phyloP scores from a whole-genome alignment of 2,113 vertebrate species.

The Chunga burmeisteri region DNA sequence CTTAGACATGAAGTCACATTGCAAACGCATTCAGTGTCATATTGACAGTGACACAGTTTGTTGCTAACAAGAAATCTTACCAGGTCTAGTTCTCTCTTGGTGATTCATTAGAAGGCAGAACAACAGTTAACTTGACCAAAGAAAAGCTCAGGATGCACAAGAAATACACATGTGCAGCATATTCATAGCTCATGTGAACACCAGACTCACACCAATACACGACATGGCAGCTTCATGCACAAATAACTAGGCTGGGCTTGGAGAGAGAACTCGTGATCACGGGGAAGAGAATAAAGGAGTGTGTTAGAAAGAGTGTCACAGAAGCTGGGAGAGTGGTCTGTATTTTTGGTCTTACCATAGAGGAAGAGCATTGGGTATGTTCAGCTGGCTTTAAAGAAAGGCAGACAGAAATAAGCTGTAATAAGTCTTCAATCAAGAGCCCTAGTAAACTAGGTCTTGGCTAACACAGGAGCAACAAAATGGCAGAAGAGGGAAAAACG shows the following conservation, averaged over 20 bases:
- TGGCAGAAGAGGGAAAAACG: conserved; percentile 67
- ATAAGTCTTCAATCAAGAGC: conserved; percentile 76
- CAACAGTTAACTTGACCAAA: conserved; percentile 61
- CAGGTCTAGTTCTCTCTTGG: conserved; percentile 76
- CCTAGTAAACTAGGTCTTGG: conserved; percentile 67
- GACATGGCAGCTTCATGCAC: conserved; percentile 77
- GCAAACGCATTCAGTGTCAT: background rate
- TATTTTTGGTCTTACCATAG: conserved; percentile 97
- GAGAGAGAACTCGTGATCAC: conserved; percentile 57
- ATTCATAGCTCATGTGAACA: conserved; percentile 71
- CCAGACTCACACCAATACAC: conserved; percentile 72
- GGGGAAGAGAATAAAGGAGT: conserved; percentile 66
- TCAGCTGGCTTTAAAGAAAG: conserved; percentile 99
- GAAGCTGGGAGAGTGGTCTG: conserved; percentile 76
- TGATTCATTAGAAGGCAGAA: conserved; percentile 66
- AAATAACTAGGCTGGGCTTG: conserved; percentile 70
- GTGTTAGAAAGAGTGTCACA: conserved; percentile 71
- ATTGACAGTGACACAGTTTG: background rate
- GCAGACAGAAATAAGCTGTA: conserved; percentile 98
- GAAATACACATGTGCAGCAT: conserved; percentile 71
- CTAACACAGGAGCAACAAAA: conserved; percentile 78
- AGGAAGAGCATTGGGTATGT: conserved; percentile 94
- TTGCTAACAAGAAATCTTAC: conserved; percentile 67
- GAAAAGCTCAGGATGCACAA: conserved; percentile 72
- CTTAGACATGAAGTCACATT: background rate